Percentiles rank a stretch among this genome's conserved stretches.
Evolutionary conservation across 2,888 invertebrate species (phyloP).

Genomic region (Brachylomia viminalis): DNA sequence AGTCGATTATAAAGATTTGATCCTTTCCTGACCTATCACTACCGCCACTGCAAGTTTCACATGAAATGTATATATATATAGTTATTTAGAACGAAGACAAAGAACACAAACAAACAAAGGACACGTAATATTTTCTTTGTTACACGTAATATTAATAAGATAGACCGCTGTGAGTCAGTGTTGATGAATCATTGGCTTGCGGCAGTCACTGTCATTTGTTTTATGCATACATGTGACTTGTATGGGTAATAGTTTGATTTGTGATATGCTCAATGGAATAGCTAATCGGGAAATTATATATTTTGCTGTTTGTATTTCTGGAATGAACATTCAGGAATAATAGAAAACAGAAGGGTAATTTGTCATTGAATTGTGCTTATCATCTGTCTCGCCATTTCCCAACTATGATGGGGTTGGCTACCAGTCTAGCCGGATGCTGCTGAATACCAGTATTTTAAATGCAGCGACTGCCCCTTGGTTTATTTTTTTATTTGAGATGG

Average conservation of each 20-base stretch:
- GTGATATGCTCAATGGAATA: not conserved
- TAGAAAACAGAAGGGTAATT: not conserved
- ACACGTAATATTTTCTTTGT: constrained; percentile 53
- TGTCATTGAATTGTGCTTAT: not conserved
- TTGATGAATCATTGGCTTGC: constrained; percentile 35
- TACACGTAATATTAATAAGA: constrained; percentile 37
- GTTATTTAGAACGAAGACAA: constrained; percentile 44
- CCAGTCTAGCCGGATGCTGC: too few species aligned
- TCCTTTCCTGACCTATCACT: not conserved
- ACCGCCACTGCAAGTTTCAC: not conserved
- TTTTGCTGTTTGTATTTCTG: not conserved
- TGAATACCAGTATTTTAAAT: too few species aligned
- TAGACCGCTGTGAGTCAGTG: constrained; percentile 42
- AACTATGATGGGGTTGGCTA: too few species aligned
- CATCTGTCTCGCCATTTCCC: too few species aligned
- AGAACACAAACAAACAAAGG: constrained; percentile 37
- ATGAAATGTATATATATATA: not conserved
- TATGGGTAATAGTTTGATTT: constrained; percentile 17
- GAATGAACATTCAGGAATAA: not conserved
- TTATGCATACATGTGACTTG: constrained; percentile 18
- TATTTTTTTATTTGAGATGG: too few species aligned
- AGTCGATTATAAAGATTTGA: too few species aligned
- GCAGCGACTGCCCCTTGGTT: too few species aligned
- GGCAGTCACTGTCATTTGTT: constrained; percentile 6
- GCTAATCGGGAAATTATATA: not conserved